Evolutionary conservation across 2,113 vertebrate genomes (phyloP), one percentile per base, ranked within the genome.

Genomic region (Myiopsitta monachus): DNA sequence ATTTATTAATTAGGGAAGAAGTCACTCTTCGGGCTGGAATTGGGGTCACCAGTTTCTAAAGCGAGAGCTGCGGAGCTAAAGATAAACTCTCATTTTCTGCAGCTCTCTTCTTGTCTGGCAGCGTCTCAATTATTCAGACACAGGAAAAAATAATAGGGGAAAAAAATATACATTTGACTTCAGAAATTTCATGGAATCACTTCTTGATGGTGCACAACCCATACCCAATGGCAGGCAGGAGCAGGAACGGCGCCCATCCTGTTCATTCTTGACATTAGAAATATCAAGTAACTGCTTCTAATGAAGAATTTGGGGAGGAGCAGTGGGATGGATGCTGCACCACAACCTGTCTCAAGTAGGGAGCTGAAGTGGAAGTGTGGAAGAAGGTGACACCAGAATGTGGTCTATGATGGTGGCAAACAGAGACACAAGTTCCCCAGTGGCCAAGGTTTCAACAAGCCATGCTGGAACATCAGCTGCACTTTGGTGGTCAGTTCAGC

Each of bases 31-130:
- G 15, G 96, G 96, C 96, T 97, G 90, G 96, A 98, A 98, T 97
- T 95, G 97, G 97, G 98, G 98, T 98, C 98, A 98, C 95, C 96
- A 82, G 96, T 98, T 98, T 98, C 98, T 97, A 98, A 98, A 98
- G 98, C 54, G 92, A 98, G 98, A 97, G 87, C 87, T 81, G 94
- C 6, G 5, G 88, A 97, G 96, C 98, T 98, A 98, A 98, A 98
- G 98, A 98, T 97, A 98, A 98, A 98, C 88, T 92, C 89, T 96
- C 87, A 76, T 97, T 96, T 73, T 62, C 92, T 74, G 63, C 36
- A 63, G 94, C 63, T 95, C 85, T 88, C 73, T 41, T 81, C 96
- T 97, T 79, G 92, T 95, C 96, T 95, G 97, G 93, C 95, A 96
- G 95, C 55, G 11, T 41, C 93, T 96, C 96, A 95, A 96, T 96